phyloP scores from a whole-genome alignment of 2,797 vertebrate species.

The Silurus lanzhouensis region DNA sequence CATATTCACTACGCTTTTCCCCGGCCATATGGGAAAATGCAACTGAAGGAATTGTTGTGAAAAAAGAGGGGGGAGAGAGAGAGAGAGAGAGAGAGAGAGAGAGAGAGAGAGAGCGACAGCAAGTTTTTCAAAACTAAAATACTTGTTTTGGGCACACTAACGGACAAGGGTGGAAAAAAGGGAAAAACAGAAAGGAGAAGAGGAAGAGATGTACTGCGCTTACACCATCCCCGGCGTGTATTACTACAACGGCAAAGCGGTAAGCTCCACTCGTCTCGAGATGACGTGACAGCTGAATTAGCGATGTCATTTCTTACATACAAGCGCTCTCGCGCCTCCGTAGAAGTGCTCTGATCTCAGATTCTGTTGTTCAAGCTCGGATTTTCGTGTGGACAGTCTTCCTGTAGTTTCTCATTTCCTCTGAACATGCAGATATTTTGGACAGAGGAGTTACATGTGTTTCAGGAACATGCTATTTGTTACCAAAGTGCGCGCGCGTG shows the following conservation, averaged over 20 bases:
- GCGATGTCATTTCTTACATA: background rate
- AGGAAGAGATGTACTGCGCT: conserved; percentile 88
- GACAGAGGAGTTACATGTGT: background rate
- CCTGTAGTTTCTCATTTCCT: background rate
- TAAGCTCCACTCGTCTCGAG: conserved; percentile 68
- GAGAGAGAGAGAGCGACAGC: conserved; percentile 3
- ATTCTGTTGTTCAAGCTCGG: background rate
- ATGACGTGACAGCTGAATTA: conserved; percentile 30
- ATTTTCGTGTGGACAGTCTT: background rate
- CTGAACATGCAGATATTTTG: background rate
- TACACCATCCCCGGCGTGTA: conserved; percentile 96
- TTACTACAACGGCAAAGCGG: conserved; percentile 97
- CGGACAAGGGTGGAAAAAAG: conserved; percentile 66
- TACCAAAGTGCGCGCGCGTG: background rate
- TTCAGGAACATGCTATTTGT: background rate
- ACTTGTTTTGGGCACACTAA: conserved; percentile 61
- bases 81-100: conserved; percentile 69
- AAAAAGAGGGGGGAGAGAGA: conserved; percentile 75
- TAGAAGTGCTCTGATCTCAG: background rate
- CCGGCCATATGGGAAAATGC: conserved; percentile 93
- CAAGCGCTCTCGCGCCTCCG: background rate
- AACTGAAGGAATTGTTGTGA: conserved; percentile 94
- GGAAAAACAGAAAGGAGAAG: conserved; percentile 33
- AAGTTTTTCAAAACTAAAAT: conserved; percentile 72
- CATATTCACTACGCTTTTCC: conserved; percentile 92